Base-by-base conservation (phyloP, 2,888 invertebrate genomes). In the Drosophila ezoana region DNA sequence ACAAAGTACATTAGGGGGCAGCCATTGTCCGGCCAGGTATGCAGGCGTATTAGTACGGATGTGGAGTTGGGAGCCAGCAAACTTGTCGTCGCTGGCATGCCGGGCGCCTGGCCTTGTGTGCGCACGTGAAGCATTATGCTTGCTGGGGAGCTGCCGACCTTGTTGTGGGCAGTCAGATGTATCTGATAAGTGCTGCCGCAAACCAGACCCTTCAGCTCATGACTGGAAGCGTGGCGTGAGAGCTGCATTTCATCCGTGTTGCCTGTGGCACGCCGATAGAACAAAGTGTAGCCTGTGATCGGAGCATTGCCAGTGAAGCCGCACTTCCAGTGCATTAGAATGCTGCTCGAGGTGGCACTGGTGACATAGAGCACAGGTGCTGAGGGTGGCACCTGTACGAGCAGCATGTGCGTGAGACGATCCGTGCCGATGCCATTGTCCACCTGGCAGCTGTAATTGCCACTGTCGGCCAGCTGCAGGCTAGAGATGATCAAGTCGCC, bases 171-270 rank as follows among this genome's bases (percentile, higher is more conserved):
- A 35, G 94, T 95, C 84, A 96, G 90, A 83, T 95, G 95, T 44
- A 96, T 93, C 86, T 96, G 95, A 90, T 96, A 96, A 63, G 95
- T 95, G 79, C 95, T 95, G 14, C 96, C 96, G 85, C 96, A 96
- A 2, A 94, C 93, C 9, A 96, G 92, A 4, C 94, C 94, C 92
- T 95, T 95, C 16, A 96, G 91, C 90, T 96, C 95, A 75, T 94
- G 95, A 73, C 94, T 95, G 8, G 94, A 94, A 20, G 95, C 94
- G 76, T 95, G 94, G 3, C 95, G 93, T 1, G 95, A 94, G 32
- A 96, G 91, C 74, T 93, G 93, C 79, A 95, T 92, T 90, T 95
- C 95, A 69, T 95, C 94, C 68, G 95, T 92, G 87, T 95, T 95
- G 2, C 95, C 95, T 68, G 94, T 94, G 32, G 94, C 93, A 44